Percentiles rank a stretch among this genome's conserved stretches.
Conservation (phyloP, 1,140 invertebrate genomes). For the Pantala flavescens region DNA sequence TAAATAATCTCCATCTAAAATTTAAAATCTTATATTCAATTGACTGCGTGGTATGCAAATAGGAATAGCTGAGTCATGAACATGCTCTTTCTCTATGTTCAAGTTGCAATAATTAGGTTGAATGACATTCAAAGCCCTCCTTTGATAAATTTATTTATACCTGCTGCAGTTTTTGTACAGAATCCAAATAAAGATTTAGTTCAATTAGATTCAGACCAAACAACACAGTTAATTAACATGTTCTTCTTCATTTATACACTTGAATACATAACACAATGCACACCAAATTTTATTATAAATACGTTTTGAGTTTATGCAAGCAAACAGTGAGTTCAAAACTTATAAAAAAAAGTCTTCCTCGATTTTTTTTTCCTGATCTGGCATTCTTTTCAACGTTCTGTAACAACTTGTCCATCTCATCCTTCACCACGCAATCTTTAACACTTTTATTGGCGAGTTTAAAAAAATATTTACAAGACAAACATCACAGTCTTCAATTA, state of each 20-base stretch:
- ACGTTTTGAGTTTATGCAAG: background rate
- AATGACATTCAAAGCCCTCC: too few relatives aligned
- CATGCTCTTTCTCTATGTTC: too few relatives aligned
- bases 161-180: too few relatives aligned
- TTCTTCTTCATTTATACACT: too few relatives aligned
- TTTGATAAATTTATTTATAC: too few relatives aligned
- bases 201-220: too few relatives aligned
- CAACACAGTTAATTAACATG: too few relatives aligned
- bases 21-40: background rate
- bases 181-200: too few relatives aligned
- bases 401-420: background rate
- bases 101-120: too few relatives aligned
- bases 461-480: conserved; percentile 8
- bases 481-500: conserved; percentile 10
- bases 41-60: background rate
- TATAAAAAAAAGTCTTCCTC: background rate
- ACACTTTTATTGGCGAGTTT: background rate
- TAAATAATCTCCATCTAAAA: conserved; percentile 37
- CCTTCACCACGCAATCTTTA: background rate
- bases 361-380: background rate
- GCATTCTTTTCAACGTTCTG: background rate
- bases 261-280: too few relatives aligned
- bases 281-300: too few relatives aligned
- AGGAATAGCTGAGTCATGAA: too few relatives aligned
- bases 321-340: background rate